Evolutionary conservation across 2,888 invertebrate species (phyloP).

Genomic region (Cheilosia soror): DNA sequence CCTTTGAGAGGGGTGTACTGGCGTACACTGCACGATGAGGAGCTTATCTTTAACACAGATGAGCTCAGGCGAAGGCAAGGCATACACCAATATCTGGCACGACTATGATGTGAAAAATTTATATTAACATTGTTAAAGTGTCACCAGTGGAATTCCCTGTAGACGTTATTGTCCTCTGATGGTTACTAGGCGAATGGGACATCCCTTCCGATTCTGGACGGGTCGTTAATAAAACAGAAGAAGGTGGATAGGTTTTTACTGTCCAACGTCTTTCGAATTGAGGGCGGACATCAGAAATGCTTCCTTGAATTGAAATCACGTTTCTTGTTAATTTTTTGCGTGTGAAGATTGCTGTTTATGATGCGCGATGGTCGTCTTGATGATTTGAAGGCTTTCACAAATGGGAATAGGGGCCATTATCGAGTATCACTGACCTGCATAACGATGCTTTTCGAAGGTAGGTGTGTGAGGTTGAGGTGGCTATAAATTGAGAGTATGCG

Average conservation of each 20-base stretch:
- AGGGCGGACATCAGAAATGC: constrained; percentile 3
- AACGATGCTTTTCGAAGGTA: constrained; percentile 21
- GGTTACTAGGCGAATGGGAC: neutral
- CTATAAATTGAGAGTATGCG: neutral
- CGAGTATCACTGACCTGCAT: constrained; percentile 61
- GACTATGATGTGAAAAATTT: constrained; percentile 58
- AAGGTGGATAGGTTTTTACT: neutral
- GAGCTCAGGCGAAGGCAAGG: constrained; percentile 31
- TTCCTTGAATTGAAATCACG: constrained; percentile 15
- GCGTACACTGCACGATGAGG: constrained; percentile 20
- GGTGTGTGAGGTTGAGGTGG: neutral
- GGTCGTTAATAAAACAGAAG: constrained; percentile 15
- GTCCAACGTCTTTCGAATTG: neutral
- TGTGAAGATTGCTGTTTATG: constrained; percentile 11
- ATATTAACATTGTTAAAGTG: constrained; percentile 60
- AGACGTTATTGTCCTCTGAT: neutral
- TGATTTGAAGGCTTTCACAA: neutral
- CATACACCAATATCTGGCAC: neutral
- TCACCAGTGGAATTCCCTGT: constrained; percentile 36
- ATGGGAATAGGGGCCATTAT: neutral
- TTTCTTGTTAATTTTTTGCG: constrained; percentile 21
- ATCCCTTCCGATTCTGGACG: neutral
- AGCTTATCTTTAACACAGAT: constrained; percentile 50
- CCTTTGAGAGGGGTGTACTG: neutral
- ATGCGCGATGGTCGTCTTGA: neutral